Percentiles rank a stretch among this genome's conserved stretches.
phyloP scores from a whole-genome alignment of 2,797 vertebrate species.

The Gymnocypris eckloni region DNA sequence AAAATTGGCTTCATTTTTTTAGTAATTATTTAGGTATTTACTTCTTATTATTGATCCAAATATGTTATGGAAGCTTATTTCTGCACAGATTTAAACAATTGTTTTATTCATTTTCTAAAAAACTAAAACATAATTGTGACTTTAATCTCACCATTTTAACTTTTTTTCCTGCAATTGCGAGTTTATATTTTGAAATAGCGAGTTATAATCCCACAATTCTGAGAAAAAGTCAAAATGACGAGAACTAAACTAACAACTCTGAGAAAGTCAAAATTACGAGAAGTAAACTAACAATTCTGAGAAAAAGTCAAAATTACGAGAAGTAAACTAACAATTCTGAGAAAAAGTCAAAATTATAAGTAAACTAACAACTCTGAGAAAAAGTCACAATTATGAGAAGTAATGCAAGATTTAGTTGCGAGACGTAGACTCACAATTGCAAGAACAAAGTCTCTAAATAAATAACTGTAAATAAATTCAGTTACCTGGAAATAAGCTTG shows the following conservation, averaged over 20 bases:
- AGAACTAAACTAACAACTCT: too few relatives aligned
- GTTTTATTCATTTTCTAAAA: too few relatives aligned
- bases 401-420: too few relatives aligned
- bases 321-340: too few relatives aligned
- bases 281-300: not conserved
- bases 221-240: too few relatives aligned
- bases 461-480: too few relatives aligned
- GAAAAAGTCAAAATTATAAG: too few relatives aligned
- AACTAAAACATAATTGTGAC: not conserved
- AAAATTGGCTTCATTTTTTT: not conserved
- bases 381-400: not conserved
- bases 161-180: not conserved
- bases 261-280: too few relatives aligned
- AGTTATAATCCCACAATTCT: not conserved
- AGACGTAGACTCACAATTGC: not conserved
- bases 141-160: not conserved
- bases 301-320: not conserved
- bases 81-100: not conserved
- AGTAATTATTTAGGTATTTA: not conserved
- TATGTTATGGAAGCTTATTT: not conserved
- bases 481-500: not conserved
- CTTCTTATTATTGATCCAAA: not conserved
- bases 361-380: not conserved
- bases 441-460: too few relatives aligned
- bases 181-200: too few relatives aligned